Evolutionary conservation across 2,888 invertebrate genomes (phyloP), one percentile per base, ranked within the genome.

Genomic region (Eumerus sabulonum): DNA sequence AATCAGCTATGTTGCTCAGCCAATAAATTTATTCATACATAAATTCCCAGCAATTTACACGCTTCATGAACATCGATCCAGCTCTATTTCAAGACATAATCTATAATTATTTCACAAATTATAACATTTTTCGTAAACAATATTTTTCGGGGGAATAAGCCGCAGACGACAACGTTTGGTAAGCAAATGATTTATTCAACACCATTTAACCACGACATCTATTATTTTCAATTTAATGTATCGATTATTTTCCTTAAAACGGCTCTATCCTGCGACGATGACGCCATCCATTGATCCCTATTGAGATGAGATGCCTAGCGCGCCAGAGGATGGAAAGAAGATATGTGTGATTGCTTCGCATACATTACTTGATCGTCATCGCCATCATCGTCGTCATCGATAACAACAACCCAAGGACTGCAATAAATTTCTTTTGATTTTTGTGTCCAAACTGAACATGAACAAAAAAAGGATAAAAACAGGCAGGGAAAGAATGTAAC

Each of bases 221-320:
- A 42, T 62, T 62, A 62, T 51, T 71, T 56, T 51, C 62, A 72
- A 72, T 77, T 71, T 72, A 67, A 62, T 72, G 60, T 77, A 72
- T 77, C 60, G 76, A 77, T 77, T 77, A 45, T 59, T 62, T 47
- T 62, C 35, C 27, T 27, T 13, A 40, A 40, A 40, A 40, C n/a
- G 12, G 3, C 40, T 7, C 3, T n/a, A 40, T 40, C n/a, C 11
- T 40, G 40, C 40, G 9, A n/a, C 11, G n/a, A 40, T 40, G n/a
- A 40, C 9, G n/a, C n/a, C n/a, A 40, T 40, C 66, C 48, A 66
- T 66, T 63, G 59, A 73, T 54, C 53, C 56, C 59, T 66, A 53
- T 72, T 64, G 47, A 42, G 17, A 18, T 11, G 13, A 51, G 19
- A 16, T 3, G 9, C 3, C 5, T 3, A n/a, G 11, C 40, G 5